phyloP scores from a whole-genome alignment of 2,888 invertebrate genomes.

The Apamea anceps region DNA sequence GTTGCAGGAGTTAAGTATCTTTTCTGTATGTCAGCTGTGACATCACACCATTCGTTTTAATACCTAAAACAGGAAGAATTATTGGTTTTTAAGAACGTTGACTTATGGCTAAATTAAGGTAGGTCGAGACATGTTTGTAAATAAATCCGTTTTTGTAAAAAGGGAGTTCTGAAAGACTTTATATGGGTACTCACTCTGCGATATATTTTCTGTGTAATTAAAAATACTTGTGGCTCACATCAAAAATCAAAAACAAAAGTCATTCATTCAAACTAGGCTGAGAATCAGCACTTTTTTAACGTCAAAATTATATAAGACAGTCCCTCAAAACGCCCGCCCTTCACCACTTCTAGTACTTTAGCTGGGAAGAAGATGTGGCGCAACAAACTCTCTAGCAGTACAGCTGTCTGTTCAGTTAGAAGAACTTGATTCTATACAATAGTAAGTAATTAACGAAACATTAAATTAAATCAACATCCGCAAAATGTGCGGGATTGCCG shows the following conservation, averaged over 20 bases:
- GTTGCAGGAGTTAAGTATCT: not conserved
- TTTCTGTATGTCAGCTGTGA: constrained; percentile 5
- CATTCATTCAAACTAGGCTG: too few species aligned
- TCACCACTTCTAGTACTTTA: too few species aligned
- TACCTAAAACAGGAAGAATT: constrained; percentile 28
- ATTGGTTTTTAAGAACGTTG: constrained; percentile 28
- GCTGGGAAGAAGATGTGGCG: too few species aligned
- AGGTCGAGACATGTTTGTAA: constrained; percentile 2
- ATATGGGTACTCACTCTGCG: not conserved
- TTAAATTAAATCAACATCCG: not conserved
- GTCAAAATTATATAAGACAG: too few species aligned
- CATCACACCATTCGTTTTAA: constrained; percentile 31
- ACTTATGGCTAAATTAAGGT: constrained; percentile 14
- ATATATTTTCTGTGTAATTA: not conserved
- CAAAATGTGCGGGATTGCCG: not conserved
- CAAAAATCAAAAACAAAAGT: too few species aligned
- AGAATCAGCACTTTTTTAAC: too few species aligned
- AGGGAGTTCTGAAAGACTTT: not conserved
- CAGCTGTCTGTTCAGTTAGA: too few species aligned
- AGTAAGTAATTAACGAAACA: too few species aligned
- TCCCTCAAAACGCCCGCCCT: too few species aligned
- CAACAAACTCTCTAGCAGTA: too few species aligned
- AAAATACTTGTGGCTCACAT: not conserved
- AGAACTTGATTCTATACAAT: too few species aligned
- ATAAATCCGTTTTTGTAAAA: not conserved